phyloP scores from a whole-genome alignment of 2,797 vertebrate genomes.

The Cyprinella venusta region DNA sequence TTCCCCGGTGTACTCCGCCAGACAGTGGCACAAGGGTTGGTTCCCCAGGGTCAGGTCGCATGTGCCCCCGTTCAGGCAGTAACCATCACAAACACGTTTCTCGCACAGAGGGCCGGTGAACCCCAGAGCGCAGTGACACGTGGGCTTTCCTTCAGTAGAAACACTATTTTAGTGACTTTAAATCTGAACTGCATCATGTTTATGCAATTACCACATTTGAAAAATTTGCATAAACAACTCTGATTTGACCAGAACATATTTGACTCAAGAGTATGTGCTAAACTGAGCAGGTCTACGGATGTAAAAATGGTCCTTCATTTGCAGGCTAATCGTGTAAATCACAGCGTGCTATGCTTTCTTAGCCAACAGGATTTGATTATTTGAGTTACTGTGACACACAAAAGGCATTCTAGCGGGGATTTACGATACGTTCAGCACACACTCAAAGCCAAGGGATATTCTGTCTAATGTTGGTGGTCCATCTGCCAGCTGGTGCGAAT shows the following conservation, averaged over 20 bases:
- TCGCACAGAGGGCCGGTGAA: constrained; percentile 83
- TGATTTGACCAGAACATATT: neutral
- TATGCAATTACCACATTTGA: neutral
- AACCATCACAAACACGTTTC: constrained; percentile 78
- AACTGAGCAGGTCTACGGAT: neutral
- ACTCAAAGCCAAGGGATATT: constrained; percentile 22
- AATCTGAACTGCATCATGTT: neutral
- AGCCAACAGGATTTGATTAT: constrained; percentile 19
- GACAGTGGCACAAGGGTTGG: constrained; percentile 82
- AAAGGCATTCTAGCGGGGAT: neutral
- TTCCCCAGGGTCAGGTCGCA: constrained; percentile 83
- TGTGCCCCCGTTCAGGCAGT: constrained; percentile 83
- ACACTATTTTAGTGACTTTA: neutral
- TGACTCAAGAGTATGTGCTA: neutral
- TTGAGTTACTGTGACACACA: constrained; percentile 23
- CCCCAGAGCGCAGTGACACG: constrained; percentile 81
- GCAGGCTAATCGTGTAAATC: neutral
- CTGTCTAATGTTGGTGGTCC: constrained; percentile 36
- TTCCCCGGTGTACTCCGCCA: constrained; percentile 82
- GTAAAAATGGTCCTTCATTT: neutral
- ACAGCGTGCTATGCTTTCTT: neutral
- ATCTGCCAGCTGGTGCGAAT: constrained; percentile 36
- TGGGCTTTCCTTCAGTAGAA: constrained; percentile 76
- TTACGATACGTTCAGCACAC: neutral
- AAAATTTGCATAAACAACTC: neutral